These are phyloP conservation scores for Priocnemis perturbator DNA, from an alignment of 2,888 invertebrate species.

Conservation along the genomic window DNA sequence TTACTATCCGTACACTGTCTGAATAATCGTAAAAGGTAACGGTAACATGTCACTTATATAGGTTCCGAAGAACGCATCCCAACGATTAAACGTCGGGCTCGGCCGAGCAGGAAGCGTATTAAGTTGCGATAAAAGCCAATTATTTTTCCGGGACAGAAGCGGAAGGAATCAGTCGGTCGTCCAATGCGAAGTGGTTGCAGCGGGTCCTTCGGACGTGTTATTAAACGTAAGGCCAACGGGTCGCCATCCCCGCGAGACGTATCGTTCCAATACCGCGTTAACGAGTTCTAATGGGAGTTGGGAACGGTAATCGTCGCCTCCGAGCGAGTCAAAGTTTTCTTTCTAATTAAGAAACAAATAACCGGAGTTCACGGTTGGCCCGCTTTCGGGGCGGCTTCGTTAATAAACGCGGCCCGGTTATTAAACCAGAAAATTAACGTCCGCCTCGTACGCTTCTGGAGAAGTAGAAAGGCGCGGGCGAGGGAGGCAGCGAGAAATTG, in stretches of 20 bases:
- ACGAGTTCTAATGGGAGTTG: constrained; percentile 74
- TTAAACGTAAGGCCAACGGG: constrained; percentile 56
- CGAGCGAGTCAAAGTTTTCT: constrained; percentile 70
- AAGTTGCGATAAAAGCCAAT: constrained; percentile 32
- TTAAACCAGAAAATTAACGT: constrained; percentile 69
- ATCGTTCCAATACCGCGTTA: constrained; percentile 73
- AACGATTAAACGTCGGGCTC: too few species aligned
- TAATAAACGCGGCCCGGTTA: constrained; percentile 66
- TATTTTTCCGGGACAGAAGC: constrained; percentile 12
- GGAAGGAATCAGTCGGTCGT: constrained; percentile 17
- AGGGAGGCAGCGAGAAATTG: constrained; percentile 1
- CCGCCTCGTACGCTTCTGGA: constrained; percentile 55
- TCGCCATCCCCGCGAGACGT: constrained; percentile 63
- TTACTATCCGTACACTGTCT: too few species aligned
- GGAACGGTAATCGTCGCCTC: constrained; percentile 72
- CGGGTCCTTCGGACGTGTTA: constrained; percentile 47
- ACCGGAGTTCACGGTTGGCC: constrained; percentile 66
- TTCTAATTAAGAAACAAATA: constrained; percentile 73
- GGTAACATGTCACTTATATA: too few species aligned
- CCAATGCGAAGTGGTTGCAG: neutral
- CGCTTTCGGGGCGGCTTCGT: constrained; percentile 66
- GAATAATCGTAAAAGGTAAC: too few species aligned
- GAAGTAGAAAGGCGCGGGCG: constrained; percentile 43
- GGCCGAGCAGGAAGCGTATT: constrained; percentile 16
- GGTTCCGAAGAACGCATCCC: too few species aligned